Base-by-base conservation (phyloP, 2,113 vertebrate genomes). In the Tapirus terrestris region DNA sequence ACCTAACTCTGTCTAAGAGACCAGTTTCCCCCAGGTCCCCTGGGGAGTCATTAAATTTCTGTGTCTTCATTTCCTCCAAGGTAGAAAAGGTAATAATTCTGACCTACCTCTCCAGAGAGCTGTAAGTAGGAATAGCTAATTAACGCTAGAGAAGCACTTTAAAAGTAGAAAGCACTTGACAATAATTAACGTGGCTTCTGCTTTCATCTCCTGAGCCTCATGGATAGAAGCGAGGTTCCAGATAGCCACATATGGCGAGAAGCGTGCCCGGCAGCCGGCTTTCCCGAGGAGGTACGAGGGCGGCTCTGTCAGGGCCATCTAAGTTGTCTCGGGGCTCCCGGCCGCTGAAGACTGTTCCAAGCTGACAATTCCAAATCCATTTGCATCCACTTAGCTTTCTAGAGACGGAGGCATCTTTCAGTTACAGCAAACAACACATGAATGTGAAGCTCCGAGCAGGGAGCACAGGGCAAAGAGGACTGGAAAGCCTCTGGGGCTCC, bases 61-160 rank as follows among this genome's bases (percentile, higher is more conserved):
- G 58, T 51, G 73, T 96, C 89, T 97, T 97, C 96, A 73, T 98
- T 97, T 96, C 95, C 96, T 97, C 95, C 95, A 45, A 92, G 75
- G 95, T 72, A 73, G 87, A 94, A 80, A 65, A 87, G 77, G 85
- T 70, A 97, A 80, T 45, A 86, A 97, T 65, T 88, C 94, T 77
- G 95, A 96, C 95, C 94, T 86, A 63, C 70, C 97, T 93, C 91
- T 25, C 86, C 56, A 63, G 89, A 92, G 73, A 29, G 53, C 18
- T 87, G 86, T 84, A 84, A 96, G 87, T 16, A 97, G 70, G 96
- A 96, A 86, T 86, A 94, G 73, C 93, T 92, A 84, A 96, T 95
- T 96, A 97, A 90, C 8, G 16, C 53, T 12, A 53, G 72, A 11
- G 48, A 75, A 76, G 95, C 93, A 77, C 93, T 96, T 96, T 92